Evolutionary conservation across 2,113 vertebrate species (phyloP).

Genomic region (Terrapene triunguis): DNA sequence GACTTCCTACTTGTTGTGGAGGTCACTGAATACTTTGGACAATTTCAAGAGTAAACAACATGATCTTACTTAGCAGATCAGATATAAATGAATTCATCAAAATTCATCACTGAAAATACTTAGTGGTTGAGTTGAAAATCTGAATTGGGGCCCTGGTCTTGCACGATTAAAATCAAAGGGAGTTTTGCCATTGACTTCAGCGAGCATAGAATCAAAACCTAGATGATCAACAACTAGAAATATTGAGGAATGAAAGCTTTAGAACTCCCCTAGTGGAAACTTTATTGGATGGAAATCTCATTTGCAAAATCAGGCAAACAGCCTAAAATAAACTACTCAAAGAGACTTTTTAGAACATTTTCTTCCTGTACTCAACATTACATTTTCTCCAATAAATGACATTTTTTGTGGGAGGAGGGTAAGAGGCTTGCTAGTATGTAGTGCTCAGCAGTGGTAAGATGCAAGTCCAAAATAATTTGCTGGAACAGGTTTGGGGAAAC

Average conservation of each 20-base stretch:
- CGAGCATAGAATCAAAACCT: background rate
- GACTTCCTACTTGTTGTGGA: background rate
- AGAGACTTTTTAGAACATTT: constrained; percentile 14
- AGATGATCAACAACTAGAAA: background rate
- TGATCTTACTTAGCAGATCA: background rate
- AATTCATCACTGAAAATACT: background rate
- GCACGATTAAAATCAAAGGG: background rate
- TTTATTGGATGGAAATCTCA: constrained; percentile 43
- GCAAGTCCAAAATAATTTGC: background rate
- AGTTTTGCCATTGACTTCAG: background rate
- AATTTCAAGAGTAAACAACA: background rate
- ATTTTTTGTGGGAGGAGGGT: background rate
- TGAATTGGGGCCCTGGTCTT: background rate
- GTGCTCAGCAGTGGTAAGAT: background rate
- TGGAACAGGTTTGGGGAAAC: background rate
- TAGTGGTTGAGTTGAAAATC: constrained; percentile 6
- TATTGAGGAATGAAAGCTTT: background rate
- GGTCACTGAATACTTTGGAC: background rate
- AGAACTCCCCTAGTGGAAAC: background rate
- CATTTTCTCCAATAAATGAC: background rate
- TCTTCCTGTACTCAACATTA: background rate
- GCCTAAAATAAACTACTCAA: background rate
- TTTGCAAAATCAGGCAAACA: constrained; percentile 12
- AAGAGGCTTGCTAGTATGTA: background rate
- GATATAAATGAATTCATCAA: background rate